phyloP scores from a whole-genome alignment of 2,113 vertebrate species.

The Catharus minimus region DNA sequence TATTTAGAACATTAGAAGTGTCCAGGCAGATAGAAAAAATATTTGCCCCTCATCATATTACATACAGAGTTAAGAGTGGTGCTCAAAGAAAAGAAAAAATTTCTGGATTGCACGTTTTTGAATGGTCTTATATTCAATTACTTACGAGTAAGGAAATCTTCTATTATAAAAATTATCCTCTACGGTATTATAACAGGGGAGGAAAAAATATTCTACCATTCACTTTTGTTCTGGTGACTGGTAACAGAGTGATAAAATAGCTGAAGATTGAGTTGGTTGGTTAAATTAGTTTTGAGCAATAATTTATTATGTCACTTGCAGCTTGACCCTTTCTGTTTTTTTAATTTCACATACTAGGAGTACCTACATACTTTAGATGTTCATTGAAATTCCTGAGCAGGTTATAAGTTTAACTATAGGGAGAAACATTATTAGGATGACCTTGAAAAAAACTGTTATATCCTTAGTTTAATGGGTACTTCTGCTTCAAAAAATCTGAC shows the following conservation, averaged over 20 bases:
- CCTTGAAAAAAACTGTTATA: neutral
- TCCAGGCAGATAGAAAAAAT: neutral
- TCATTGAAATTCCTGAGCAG: neutral
- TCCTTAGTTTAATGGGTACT: neutral
- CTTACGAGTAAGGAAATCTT: neutral
- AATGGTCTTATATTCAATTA: neutral
- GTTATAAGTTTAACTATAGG: neutral
- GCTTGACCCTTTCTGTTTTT: neutral
- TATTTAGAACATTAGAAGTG: neutral
- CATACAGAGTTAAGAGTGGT: neutral
- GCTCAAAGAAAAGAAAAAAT: neutral
- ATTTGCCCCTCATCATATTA: neutral
- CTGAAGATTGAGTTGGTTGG: neutral
- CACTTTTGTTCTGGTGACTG: neutral
- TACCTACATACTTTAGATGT: neutral
- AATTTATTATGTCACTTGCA: neutral
- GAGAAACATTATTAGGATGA: neutral
- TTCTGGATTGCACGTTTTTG: neutral
- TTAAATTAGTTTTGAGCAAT: neutral
- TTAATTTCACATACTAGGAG: neutral
- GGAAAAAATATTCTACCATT: neutral
- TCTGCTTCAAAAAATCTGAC: neutral
- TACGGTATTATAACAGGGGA: accelerated
- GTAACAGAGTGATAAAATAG: neutral
- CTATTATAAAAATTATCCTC: neutral